Evolutionary conservation across 2,113 vertebrate genomes (phyloP).

Genomic region (Ranitomeya imitator): DNA sequence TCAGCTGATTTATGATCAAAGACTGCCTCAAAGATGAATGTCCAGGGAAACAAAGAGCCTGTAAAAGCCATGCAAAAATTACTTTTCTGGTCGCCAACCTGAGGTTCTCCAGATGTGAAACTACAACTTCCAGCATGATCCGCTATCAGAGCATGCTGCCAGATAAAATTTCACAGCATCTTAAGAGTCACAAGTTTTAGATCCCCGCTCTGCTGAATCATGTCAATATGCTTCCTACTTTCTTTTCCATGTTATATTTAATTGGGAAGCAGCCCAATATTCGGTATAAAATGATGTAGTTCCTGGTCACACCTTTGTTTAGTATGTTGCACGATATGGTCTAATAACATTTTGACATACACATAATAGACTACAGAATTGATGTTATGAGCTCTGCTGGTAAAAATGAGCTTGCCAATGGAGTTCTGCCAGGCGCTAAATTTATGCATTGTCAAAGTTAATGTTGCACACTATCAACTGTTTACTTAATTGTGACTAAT

Average conservation of each 20-base stretch:
- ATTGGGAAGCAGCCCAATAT: slow-evolving; percentile 7
- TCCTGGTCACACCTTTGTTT: slow-evolving; percentile 8
- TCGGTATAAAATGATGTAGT: neutral
- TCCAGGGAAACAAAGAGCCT: too few relatives aligned
- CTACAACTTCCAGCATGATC: too few relatives aligned
- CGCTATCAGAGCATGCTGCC: too few relatives aligned
- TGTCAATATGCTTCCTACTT: neutral
- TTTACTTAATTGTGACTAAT: slow-evolving; percentile 24
- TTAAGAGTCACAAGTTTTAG: neutral
- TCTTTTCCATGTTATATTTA: neutral
- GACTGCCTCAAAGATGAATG: too few relatives aligned
- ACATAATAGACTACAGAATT: slow-evolving; percentile 25
- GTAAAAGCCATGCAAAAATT: too few relatives aligned
- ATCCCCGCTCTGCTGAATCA: neutral
- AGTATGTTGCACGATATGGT: neutral
- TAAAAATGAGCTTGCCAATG: slow-evolving; percentile 6
- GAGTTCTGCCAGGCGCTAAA: slow-evolving; percentile 2
- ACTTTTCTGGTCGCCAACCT: too few relatives aligned
- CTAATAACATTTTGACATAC: slow-evolving; percentile 23
- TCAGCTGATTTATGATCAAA: too few relatives aligned
- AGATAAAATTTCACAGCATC: too few relatives aligned
- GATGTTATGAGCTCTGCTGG: neutral
- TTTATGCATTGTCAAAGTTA: slow-evolving; percentile 40
- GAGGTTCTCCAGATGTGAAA: too few relatives aligned
- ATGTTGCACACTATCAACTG: slow-evolving; percentile 41